Evolutionary conservation across 2,888 invertebrate species (phyloP), one percentile per base, ranked within the genome.

Genomic region (Ornithoptera alexandrae): DNA sequence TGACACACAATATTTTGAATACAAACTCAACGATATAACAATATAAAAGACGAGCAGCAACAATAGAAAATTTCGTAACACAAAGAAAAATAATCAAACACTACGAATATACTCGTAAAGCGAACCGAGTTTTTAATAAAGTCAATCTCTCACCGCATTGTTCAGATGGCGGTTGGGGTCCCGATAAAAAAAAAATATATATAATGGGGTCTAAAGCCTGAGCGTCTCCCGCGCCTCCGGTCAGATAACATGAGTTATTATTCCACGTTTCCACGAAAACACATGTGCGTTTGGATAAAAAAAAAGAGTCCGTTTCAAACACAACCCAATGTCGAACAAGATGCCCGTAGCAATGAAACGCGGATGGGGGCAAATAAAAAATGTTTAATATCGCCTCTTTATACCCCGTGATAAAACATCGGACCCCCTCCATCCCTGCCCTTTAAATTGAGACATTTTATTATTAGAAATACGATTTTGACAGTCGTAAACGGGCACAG

Each of bases 381-480:
- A 82, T 78, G 77, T 84, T 88, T 88, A 89, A 88, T 86, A 82
- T 77, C 82, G 73, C 79, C 79, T 84, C 85, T 89, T 90, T 89
- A 90, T 83, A 81, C 71, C 30, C 82, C 75, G 79, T 80, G 82
- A 91, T 92, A 90, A 89, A 91, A 89, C 89, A 88, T 87, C 83
- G 87, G 82, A 84, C 84, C 82, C 84, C 87, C 30, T 22, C 22
- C 0, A 30, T 5, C 30, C 30, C 24, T 22, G 22, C 3, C 30
- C 30, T 30, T 30, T 83, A 87, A 90, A 90, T 90, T 90, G 89
- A 90, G 90, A 87, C 87, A 83, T 90, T 92, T 92, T 92, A 90
- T 90, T 91, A 89, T 90, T 90, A 90, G 90, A 86, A 88, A 90
- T 89, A 90, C 88, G 86, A 87, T 91, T 91, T 90, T 86, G 88